Evolutionary conservation across 2,888 invertebrate species (phyloP).

Genomic region (Nebria salina): DNA sequence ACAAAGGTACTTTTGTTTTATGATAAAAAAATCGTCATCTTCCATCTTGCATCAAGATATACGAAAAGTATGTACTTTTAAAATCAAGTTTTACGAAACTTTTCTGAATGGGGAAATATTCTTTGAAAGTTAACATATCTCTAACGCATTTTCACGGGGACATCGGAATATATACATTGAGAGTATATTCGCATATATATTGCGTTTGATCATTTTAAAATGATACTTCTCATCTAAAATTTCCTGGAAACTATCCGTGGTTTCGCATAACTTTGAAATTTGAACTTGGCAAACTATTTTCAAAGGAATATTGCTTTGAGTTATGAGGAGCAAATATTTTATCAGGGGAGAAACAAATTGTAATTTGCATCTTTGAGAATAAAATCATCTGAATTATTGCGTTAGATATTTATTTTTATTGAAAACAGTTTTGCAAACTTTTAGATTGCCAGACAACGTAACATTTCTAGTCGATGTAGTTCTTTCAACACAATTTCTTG

Average conservation of each 20-base stretch:
- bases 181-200: background rate
- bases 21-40: background rate
- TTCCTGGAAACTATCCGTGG: background rate
- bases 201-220: background rate
- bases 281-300: background rate
- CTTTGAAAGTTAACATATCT: constrained; percentile 25
- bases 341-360: no score
- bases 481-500: background rate
- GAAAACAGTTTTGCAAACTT: background rate
- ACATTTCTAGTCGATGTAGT: background rate
- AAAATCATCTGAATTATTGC: background rate
- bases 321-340: background rate
- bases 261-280: background rate
- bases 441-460: background rate
- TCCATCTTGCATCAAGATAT: background rate
- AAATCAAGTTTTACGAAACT: background rate
- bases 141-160: constrained; percentile 7
- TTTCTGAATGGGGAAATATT: constrained; percentile 14
- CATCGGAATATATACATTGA: background rate
- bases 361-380: no score
- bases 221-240: background rate
- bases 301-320: background rate
- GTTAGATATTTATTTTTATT: no score
- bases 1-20: constrained; percentile 4
- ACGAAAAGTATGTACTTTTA: constrained; percentile 12